A percentile compares a stretch with the other conserved stretches of the same genome.
Conservation (phyloP, 1,140 invertebrate species). For the Oscheius sp. region DNA sequence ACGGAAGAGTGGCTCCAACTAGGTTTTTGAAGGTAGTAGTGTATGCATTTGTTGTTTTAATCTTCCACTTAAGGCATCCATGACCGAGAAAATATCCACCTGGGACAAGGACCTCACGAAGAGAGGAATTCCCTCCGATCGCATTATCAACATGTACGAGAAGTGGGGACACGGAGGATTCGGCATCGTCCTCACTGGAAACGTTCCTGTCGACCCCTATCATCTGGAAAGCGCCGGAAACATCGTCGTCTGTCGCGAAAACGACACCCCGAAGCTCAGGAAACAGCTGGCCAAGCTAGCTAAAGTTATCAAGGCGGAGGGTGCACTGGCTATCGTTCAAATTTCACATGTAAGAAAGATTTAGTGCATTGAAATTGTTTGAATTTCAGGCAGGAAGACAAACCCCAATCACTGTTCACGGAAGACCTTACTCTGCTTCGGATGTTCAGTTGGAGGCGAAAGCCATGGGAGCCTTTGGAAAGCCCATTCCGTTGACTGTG, state of each 20-base stretch:
- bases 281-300: conserved; percentile 28
- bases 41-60: background rate
- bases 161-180: conserved; percentile 46
- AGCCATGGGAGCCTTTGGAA: conserved; percentile 29
- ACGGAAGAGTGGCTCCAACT: conserved; percentile 28
- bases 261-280: conserved; percentile 33
- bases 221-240: conserved; percentile 44
- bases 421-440: conserved; percentile 43
- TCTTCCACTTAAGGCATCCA: conserved; percentile 40
- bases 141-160: conserved; percentile 45
- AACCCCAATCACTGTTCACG: conserved; percentile 41
- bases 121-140: conserved; percentile 38
- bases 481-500: conserved; percentile 43
- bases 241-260: conserved; percentile 39
- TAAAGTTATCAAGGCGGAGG: conserved; percentile 33
- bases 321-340: conserved; percentile 40
- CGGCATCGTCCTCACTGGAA: conserved; percentile 43
- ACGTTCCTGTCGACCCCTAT: conserved; percentile 31
- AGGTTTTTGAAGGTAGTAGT: conserved; percentile 41
- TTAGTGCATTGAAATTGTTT: conserved; percentile 33
- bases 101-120: conserved; percentile 16
- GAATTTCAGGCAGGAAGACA: conserved; percentile 42
- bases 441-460: conserved; percentile 39
- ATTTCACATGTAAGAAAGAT: conserved; percentile 39
- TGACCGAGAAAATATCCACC: conserved; percentile 38